A percentile compares a stretch with the other conserved stretches of the same genome.
Evolutionary conservation across 2,113 vertebrate genomes (phyloP).

Genomic region (Gasterosteus aculeatus): DNA sequence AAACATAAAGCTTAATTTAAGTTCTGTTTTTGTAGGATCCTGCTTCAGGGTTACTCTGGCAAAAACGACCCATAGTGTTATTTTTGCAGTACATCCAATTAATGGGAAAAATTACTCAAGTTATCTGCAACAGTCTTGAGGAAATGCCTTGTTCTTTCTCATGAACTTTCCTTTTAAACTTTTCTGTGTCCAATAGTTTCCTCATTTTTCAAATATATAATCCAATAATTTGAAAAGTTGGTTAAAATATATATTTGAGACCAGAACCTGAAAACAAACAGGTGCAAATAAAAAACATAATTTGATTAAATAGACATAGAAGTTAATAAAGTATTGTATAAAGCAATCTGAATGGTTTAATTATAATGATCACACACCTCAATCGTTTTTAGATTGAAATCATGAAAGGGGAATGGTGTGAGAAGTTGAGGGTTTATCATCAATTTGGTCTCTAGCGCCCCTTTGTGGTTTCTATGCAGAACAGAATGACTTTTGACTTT

Average conservation of each 20-base stretch:
- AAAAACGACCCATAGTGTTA: not conserved
- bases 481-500: slow-evolving; percentile 10
- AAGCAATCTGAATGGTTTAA: not conserved
- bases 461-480: slow-evolving; percentile 56
- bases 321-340: not conserved
- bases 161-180: not conserved
- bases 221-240: not conserved
- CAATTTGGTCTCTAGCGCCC: slow-evolving; percentile 71
- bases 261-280: not conserved
- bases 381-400: not conserved
- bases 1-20: not conserved
- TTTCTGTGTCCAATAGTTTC: not conserved
- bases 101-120: not conserved
- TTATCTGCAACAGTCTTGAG: not conserved
- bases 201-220: not conserved
- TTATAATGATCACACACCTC: not conserved
- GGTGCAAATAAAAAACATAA: not conserved
- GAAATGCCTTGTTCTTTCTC: not conserved
- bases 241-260: not conserved
- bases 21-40: slow-evolving; percentile 13
- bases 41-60: not conserved
- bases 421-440: not conserved
- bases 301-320: not conserved
- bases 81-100: slow-evolving; percentile 12
- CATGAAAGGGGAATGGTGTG: not conserved